Conservation (phyloP, 1,140 invertebrate genomes). For the Cepaea nemoralis region DNA sequence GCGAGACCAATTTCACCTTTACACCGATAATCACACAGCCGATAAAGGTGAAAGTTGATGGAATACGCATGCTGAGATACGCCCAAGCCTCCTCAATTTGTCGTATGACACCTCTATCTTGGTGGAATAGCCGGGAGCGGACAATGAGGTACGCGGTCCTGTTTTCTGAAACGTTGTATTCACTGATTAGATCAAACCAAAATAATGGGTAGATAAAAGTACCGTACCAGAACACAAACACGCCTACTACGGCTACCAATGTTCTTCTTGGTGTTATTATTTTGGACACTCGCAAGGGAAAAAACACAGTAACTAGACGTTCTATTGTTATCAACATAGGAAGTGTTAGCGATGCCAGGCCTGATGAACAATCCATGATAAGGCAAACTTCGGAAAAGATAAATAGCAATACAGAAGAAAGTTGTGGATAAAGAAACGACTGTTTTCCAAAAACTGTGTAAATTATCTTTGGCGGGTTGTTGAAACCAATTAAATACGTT, state of each 20-base stretch:
- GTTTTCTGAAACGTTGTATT: neutral
- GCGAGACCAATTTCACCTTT: neutral
- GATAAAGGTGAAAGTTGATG: neutral
- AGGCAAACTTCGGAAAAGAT: neutral
- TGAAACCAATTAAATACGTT: neutral
- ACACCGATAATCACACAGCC: neutral
- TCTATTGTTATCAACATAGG: constrained; percentile 8
- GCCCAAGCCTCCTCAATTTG: neutral
- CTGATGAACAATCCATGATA: neutral
- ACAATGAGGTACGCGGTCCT: neutral
- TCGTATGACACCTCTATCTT: neutral
- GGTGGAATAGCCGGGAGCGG: neutral
- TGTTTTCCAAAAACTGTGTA: neutral
- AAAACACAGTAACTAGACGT: neutral
- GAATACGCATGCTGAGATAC: constrained; percentile 3
- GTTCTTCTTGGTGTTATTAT: neutral
- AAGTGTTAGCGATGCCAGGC: neutral
- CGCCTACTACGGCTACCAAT: neutral
- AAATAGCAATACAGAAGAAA: neutral
- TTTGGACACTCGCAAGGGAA: neutral
- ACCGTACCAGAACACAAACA: neutral
- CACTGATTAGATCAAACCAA: neutral
- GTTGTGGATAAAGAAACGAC: neutral
- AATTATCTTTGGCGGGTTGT: neutral
- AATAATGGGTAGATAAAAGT: neutral